Percentiles rank a stretch among this genome's conserved stretches.
Evolutionary conservation across 2,888 invertebrate genomes (phyloP).

Genomic region (Thymelicus acteon): DNA sequence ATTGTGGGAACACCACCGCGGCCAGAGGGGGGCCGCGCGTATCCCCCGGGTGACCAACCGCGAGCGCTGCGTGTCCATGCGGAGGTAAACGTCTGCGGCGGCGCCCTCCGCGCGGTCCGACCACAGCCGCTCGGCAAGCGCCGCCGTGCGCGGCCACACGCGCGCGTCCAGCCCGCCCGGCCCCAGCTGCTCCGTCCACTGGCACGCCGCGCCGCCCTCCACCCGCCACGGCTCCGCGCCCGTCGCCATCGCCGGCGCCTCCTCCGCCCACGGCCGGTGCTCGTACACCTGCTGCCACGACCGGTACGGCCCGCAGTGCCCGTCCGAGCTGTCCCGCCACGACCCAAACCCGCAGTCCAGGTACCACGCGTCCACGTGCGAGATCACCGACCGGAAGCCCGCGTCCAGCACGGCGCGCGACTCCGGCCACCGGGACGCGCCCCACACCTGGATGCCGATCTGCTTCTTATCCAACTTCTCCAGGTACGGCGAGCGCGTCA

Average conservation of each 20-base stretch:
- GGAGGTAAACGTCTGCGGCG: constrained; percentile 87
- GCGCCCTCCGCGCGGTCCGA: constrained; percentile 83
- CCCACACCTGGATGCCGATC: constrained; percentile 91
- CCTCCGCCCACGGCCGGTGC: constrained; percentile 90
- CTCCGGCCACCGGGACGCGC: constrained; percentile 92
- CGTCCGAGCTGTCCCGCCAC: constrained; percentile 93
- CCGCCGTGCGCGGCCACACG: constrained; percentile 93
- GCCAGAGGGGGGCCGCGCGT: constrained; percentile 89
- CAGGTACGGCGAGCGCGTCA: constrained; percentile 89
- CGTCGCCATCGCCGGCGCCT: constrained; percentile 61
- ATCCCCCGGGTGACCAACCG: constrained; percentile 87
- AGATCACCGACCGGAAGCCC: constrained; percentile 91
- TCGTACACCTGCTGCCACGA: constrained; percentile 95
- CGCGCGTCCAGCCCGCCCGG: constrained; percentile 90
- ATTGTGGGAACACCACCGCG: constrained; percentile 91
- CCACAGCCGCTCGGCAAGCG: constrained; percentile 93
- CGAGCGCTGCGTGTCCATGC: constrained; percentile 88
- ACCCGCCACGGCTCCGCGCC: constrained; percentile 75
- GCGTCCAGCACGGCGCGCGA: constrained; percentile 90
- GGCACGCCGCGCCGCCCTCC: constrained; percentile 91
- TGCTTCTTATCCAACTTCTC: constrained; percentile 82
- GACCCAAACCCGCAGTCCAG: constrained; percentile 94
- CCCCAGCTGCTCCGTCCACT: constrained; percentile 94
- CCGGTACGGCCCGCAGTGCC: constrained; percentile 94
- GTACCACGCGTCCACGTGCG: constrained; percentile 95